A percentile compares a stretch with the other conserved stretches of the same genome.
Conservation (phyloP, 2,797 vertebrate genomes). For the Phoebastria nigripes region DNA sequence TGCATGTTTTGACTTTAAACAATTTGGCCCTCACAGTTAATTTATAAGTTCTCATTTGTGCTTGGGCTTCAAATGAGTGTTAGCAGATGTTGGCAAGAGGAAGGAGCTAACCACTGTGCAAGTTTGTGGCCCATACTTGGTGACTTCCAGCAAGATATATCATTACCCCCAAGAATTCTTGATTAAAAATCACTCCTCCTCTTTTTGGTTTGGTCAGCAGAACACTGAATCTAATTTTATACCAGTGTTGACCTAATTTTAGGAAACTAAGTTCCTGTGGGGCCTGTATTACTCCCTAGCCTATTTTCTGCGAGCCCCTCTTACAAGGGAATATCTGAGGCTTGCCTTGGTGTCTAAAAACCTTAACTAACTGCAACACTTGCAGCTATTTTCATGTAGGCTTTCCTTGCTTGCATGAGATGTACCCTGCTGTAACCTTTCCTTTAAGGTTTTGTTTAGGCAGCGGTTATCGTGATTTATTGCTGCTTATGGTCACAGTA, state of each 20-base stretch:
- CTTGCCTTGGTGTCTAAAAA: neutral
- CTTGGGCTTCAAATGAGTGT: neutral
- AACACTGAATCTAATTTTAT: constrained; percentile 48
- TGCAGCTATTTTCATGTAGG: neutral
- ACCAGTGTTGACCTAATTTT: constrained; percentile 50
- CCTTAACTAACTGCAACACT: neutral
- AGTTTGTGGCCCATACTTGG: neutral
- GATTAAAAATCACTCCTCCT: constrained; percentile 19
- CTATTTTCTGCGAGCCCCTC: neutral
- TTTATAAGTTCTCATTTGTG: neutral
- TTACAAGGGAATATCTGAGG: neutral
- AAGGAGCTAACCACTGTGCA: neutral
- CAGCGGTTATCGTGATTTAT: neutral
- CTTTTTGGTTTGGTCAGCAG: constrained; percentile 48
- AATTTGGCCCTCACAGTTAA: neutral
- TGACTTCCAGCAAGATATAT: neutral
- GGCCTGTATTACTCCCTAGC: neutral
- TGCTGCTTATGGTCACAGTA: neutral
- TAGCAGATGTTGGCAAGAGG: neutral
- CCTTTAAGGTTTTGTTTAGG: neutral
- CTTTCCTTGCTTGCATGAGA: neutral
- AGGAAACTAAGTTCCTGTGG: neutral
- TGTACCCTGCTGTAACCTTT: neutral
- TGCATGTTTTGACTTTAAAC: neutral
- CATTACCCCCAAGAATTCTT: neutral